phyloP scores from a whole-genome alignment of 2,888 invertebrate genomes.

The Drosophila recens region DNA sequence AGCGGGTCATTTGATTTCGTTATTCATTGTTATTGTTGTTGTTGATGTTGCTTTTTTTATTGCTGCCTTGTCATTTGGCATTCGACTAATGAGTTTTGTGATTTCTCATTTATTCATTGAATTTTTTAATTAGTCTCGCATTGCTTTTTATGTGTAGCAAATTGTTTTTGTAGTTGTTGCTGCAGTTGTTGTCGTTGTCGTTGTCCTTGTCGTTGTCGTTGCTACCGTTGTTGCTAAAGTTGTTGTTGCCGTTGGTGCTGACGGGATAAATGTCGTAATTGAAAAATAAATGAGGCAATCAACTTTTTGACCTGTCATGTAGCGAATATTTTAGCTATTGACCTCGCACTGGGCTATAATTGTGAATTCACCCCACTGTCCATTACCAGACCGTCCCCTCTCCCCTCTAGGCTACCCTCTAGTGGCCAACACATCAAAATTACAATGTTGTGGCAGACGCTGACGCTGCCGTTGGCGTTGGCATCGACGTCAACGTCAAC shows the following conservation, averaged over 20 bases:
- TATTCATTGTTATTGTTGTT: constrained; percentile 41
- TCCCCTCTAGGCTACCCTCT: not conserved
- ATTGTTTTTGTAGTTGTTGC: constrained; percentile 30
- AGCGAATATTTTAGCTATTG: constrained; percentile 81
- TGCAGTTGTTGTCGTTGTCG: constrained; percentile 21
- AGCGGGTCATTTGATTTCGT: constrained; percentile 55
- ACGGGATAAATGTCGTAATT: constrained; percentile 79
- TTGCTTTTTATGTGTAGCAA: constrained; percentile 60
- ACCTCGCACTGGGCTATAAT: constrained; percentile 47
- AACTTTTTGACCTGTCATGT: constrained; percentile 79
- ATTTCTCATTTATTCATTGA: constrained; percentile 79
- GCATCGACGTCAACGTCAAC: not conserved
- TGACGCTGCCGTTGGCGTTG: constrained; percentile 20
- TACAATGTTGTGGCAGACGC: constrained; percentile 69
- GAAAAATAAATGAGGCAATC: constrained; percentile 79
- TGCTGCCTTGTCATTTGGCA: constrained; percentile 63
- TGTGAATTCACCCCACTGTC: constrained; percentile 3
- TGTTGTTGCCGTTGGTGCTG: constrained; percentile 39
- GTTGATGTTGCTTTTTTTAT: constrained; percentile 39
- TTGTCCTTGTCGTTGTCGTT: constrained; percentile 14
- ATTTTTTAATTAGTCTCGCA: constrained; percentile 77
- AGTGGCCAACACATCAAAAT: constrained; percentile 66
- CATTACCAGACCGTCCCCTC: not conserved
- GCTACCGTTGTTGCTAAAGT: constrained; percentile 26
- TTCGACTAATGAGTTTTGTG: constrained; percentile 78